Conservation (phyloP, 2,113 vertebrate species). For the Vulpes vulpes region DNA sequence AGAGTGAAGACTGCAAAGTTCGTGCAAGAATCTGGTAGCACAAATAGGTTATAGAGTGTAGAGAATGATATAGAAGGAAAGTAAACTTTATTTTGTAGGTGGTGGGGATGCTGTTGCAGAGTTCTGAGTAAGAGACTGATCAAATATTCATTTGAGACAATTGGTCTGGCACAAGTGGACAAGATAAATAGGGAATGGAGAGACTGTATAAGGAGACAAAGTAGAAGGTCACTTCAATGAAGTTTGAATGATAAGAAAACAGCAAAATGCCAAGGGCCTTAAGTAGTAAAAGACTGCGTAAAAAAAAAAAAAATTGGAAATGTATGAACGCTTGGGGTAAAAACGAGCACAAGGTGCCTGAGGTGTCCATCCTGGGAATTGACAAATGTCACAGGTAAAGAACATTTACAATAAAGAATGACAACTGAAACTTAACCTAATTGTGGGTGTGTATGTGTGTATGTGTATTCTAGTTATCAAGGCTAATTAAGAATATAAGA, state of each 20-base stretch:
- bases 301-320: background rate
- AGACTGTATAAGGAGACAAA: background rate
- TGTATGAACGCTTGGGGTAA: background rate
- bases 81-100: background rate
- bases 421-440: background rate
- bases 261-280: background rate
- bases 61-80: background rate
- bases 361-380: background rate
- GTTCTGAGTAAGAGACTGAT: background rate
- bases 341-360: background rate
- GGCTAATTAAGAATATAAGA: background rate
- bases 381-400: background rate
- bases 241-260: background rate
- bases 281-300: background rate
- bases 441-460: background rate
- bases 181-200: background rate
- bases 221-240: background rate
- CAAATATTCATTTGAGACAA: background rate
- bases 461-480: background rate
- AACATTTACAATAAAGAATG: background rate
- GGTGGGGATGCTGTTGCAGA: background rate
- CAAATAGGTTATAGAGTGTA: background rate
- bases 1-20: background rate
- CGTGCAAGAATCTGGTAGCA: background rate
- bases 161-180: background rate